Percentiles rank a stretch among this genome's conserved stretches.
Conservation (phyloP, 2,888 invertebrate species). For the Clepsis dumicolana region DNA sequence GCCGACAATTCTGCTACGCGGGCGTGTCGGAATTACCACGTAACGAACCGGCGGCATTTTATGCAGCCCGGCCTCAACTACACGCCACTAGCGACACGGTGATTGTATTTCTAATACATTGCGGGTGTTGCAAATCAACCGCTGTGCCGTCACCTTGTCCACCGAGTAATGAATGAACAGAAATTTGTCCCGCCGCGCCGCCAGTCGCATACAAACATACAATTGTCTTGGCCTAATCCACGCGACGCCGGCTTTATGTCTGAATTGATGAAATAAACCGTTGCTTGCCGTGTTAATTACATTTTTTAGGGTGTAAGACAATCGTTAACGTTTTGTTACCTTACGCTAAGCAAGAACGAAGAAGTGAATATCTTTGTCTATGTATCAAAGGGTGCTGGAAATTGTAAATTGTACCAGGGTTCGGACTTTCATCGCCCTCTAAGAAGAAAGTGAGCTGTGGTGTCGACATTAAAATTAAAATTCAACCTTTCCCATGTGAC, state of each 20-base stretch:
- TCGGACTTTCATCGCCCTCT: too few relatives aligned
- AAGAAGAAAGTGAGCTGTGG: too few relatives aligned
- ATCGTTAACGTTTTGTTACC: conserved; percentile 7
- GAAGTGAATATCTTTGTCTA: neutral
- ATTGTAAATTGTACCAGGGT: too few relatives aligned
- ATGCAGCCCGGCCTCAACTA: too few relatives aligned
- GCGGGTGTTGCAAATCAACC: too few relatives aligned
- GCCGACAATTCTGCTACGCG: conserved; percentile 13
- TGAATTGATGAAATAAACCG: conserved; percentile 16
- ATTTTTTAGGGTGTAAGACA: conserved; percentile 21
- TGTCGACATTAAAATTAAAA: too few relatives aligned
- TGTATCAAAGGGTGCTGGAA: neutral
- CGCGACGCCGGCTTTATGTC: conserved; percentile 13
- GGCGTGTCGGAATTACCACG: conserved; percentile 18
- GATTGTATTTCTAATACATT: neutral
- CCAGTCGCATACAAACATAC: neutral
- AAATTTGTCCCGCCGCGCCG: neutral
- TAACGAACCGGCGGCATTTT: conserved; percentile 22
- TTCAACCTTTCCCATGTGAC: too few relatives aligned
- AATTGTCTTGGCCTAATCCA: conserved; percentile 28
- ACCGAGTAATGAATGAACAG: too few relatives aligned
- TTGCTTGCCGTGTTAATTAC: conserved; percentile 29
- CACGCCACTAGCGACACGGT: too few relatives aligned
- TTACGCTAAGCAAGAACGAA: neutral
- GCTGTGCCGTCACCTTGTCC: too few relatives aligned